These are phyloP conservation scores for Chaetodon trifasciatus DNA, from an alignment of 2,797 vertebrate species.

Conservation along the genomic window DNA sequence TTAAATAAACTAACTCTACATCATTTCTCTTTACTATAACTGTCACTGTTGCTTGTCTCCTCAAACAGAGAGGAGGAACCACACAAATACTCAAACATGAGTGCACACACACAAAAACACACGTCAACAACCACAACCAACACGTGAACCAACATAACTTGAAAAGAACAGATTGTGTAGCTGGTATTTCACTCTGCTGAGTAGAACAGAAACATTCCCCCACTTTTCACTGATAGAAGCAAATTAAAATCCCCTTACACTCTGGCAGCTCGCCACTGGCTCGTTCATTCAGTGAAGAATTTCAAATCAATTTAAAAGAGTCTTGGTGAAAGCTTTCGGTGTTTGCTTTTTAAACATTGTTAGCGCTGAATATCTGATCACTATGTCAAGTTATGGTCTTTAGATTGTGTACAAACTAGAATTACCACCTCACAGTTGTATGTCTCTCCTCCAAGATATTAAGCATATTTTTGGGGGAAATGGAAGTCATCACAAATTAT, in stretches of 20 bases:
- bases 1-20: not conserved
- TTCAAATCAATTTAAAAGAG: constrained; percentile 56
- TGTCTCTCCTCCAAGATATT: too few relatives aligned
- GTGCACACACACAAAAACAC: too few relatives aligned
- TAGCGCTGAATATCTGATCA: constrained; percentile 37
- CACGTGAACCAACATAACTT: not conserved
- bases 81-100: not conserved
- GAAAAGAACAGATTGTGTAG: constrained; percentile 14
- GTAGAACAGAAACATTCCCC: constrained; percentile 30
- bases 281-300: constrained; percentile 55
- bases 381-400: constrained; percentile 37
- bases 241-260: constrained; percentile 55
- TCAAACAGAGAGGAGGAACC: not conserved
- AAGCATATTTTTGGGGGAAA: too few relatives aligned
- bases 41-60: not conserved
- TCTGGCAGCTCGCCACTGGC: constrained; percentile 28
- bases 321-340: constrained; percentile 36
- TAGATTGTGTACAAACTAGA: constrained; percentile 12
- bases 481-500: too few relatives aligned
- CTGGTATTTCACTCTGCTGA: constrained; percentile 21
- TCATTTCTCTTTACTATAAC: not conserved
- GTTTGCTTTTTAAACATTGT: constrained; percentile 42
- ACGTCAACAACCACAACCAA: not conserved
- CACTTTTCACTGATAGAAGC: constrained; percentile 37
- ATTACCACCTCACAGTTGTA: too few relatives aligned